These are phyloP conservation scores for Alentia gelatinosa DNA, from an alignment of 2,888 invertebrate genomes.

Conservation along the genomic window DNA sequence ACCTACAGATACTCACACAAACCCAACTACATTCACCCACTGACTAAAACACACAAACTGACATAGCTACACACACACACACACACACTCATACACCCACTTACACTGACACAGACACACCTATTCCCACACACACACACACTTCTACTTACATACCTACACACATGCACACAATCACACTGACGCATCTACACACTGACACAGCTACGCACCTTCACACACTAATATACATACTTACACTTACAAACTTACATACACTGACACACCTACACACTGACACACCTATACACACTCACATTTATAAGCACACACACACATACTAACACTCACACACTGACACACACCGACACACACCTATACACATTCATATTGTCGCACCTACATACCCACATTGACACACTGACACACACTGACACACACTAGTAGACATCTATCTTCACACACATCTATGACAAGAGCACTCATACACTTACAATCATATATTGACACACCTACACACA, in stretches of 20 bases:
- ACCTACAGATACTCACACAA: background rate
- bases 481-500: background rate
- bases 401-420: too few species aligned
- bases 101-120: background rate
- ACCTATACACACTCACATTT: background rate
- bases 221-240: background rate
- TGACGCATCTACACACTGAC: background rate
- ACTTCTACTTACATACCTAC: background rate
- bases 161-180: background rate
- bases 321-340: background rate
- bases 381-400: background rate
- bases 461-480: background rate
- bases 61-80: background rate
- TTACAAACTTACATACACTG: background rate
- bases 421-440: background rate
- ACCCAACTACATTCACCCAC: background rate
- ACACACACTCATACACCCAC: background rate
- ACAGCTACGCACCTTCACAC: background rate
- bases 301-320: background rate
- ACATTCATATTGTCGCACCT: background rate
- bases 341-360: background rate
- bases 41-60: background rate
- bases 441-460: background rate
- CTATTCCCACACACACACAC: background rate
- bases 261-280: too few species aligned